Percentiles rank a stretch among this genome's conserved stretches.
Conservation (phyloP, 2,113 vertebrate genomes). For the Nothoprocta perdicaria region DNA sequence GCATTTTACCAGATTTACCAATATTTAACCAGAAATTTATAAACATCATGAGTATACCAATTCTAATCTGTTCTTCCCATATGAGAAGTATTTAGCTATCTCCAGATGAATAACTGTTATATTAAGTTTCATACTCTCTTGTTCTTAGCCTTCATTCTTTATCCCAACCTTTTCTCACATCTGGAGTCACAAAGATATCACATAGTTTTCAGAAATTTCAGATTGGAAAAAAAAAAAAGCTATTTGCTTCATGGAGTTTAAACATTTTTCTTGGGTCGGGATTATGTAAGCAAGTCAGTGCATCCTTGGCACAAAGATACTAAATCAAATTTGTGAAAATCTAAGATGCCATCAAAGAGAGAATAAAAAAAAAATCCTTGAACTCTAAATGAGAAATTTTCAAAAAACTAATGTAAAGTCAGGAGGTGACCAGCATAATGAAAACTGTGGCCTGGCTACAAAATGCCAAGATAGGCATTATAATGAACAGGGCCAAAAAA, state of each 20-base stretch:
- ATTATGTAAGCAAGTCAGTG: not conserved
- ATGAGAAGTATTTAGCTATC: not conserved
- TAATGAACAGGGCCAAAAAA: not conserved
- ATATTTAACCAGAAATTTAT: not conserved
- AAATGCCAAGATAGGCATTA: accelerated
- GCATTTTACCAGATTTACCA: not conserved
- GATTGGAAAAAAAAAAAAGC: not conserved
- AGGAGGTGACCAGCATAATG: not conserved
- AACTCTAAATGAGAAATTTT: not conserved
- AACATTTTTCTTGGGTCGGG: not conserved
- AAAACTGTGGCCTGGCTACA: not conserved
- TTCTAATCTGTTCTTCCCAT: not conserved
- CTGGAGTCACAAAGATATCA: not conserved
- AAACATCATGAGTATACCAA: not conserved
- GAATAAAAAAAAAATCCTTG: not conserved
- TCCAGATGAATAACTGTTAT: not conserved
- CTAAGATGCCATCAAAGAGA: not conserved
- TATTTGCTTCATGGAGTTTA: not conserved
- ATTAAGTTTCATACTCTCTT: not conserved
- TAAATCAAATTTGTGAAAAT: not conserved
- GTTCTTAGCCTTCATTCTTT: accelerated
- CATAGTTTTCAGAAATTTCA: not conserved
- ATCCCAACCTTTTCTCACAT: not conserved
- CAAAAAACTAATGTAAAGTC: not conserved
- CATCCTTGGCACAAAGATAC: not conserved